A percentile compares a stretch with the other conserved stretches of the same genome.
These are phyloP conservation scores for Danio rerio DNA, from an alignment of 2,113 vertebrate species.

Conservation along the genomic window GRCz12tu NC_133193.1:39187501-39188000, in stretches of 20 bases:
- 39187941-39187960: constrained; percentile 32
- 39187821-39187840: constrained; percentile 63
- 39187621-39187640: constrained; percentile 48
- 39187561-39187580: constrained; percentile 43
- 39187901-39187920: constrained; percentile 64
- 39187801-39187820: constrained; percentile 67
- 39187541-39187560: constrained; percentile 54
- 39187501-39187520: neutral
- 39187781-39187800: constrained; percentile 62
- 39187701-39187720: constrained; percentile 62
- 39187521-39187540: constrained; percentile 62
- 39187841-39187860: constrained; percentile 65
- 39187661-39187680: constrained; percentile 63
- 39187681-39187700: constrained; percentile 63
- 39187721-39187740: constrained; percentile 54
- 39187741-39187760: constrained; percentile 68
- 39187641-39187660: constrained; percentile 36
- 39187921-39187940: constrained; percentile 33
- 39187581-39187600: neutral
- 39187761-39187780: constrained; percentile 47
- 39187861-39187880: constrained; percentile 58
- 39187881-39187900: constrained; percentile 52
- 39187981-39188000: constrained; percentile 31
- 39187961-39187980: constrained; percentile 17
- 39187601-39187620: constrained; percentile 55